Evolutionary conservation across 2,797 vertebrate species (phyloP).

Genomic region (Macropus fuliginosus): DNA sequence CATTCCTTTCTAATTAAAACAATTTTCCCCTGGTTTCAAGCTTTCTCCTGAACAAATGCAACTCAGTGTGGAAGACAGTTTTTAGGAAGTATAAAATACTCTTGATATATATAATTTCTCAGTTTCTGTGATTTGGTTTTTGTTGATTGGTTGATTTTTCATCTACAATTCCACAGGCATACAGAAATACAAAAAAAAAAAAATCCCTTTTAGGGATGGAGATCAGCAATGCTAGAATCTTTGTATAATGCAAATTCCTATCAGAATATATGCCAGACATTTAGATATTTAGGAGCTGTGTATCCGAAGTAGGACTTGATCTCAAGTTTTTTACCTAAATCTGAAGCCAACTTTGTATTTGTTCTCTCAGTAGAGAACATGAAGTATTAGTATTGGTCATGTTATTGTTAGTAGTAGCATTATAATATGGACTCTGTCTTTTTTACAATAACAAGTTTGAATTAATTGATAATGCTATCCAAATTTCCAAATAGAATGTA

Average conservation of each 20-base stretch:
- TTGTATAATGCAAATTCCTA: too few relatives aligned
- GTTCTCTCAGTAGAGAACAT: not conserved
- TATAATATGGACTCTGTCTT: not conserved
- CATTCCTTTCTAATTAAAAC: not conserved
- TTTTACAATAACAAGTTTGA: not conserved
- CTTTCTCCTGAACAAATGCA: not conserved
- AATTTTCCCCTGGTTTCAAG: not conserved
- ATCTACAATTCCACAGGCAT: too few relatives aligned
- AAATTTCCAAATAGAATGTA: not conserved
- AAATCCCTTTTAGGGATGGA: not conserved
- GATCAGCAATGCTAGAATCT: not conserved
- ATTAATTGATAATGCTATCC: not conserved
- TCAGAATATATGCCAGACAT: not conserved
- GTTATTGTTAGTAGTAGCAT: not conserved
- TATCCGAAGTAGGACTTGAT: not conserved
- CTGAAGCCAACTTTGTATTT: not conserved
- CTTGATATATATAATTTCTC: not conserved
- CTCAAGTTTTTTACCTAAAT: not conserved
- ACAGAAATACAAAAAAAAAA: too few relatives aligned
- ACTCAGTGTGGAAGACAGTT: not conserved
- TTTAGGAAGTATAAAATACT: not conserved
- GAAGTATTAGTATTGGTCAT: not conserved
- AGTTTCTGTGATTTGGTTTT: not conserved
- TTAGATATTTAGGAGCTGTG: not conserved
- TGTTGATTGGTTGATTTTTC: not conserved